Evolutionary conservation across 2,888 invertebrate genomes (phyloP).

Genomic region (Sarcophaga carnaria): DNA sequence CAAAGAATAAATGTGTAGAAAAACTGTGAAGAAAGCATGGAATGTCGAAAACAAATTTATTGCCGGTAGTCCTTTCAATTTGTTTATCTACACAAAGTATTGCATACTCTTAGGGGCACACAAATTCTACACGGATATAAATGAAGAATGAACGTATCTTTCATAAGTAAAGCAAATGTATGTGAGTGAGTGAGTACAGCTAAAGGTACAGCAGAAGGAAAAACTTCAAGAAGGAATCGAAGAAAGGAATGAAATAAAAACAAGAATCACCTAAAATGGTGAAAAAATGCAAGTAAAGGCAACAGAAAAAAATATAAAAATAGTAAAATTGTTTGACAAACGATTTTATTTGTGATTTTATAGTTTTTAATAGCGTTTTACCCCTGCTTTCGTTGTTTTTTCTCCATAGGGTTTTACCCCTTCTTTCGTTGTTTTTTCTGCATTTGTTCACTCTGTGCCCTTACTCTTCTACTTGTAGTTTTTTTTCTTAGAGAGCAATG

Average conservation of each 20-base stretch:
- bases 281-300: constrained; percentile 6
- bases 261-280: background rate
- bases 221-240: background rate
- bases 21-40: constrained; percentile 3
- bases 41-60: constrained; percentile 41
- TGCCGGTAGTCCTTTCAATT: constrained; percentile 22
- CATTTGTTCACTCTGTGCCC: background rate
- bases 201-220: too few species aligned
- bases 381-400: background rate
- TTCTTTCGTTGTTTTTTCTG: background rate
- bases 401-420: too few species aligned
- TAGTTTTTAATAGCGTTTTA: constrained; percentile 35
- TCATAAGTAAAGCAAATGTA: background rate
- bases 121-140: too few species aligned
- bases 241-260: background rate
- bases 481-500: background rate
- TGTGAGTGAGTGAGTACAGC: background rate
- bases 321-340: constrained; percentile 50
- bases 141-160: too few species aligned
- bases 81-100: background rate
- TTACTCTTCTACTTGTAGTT: background rate
- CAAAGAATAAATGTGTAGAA: too few species aligned
- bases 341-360: constrained; percentile 54
- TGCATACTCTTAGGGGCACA: too few species aligned
- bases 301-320: too few species aligned